Base-by-base conservation (phyloP, 2,113 vertebrate genomes). In the Manacus vitellinus region DNA sequence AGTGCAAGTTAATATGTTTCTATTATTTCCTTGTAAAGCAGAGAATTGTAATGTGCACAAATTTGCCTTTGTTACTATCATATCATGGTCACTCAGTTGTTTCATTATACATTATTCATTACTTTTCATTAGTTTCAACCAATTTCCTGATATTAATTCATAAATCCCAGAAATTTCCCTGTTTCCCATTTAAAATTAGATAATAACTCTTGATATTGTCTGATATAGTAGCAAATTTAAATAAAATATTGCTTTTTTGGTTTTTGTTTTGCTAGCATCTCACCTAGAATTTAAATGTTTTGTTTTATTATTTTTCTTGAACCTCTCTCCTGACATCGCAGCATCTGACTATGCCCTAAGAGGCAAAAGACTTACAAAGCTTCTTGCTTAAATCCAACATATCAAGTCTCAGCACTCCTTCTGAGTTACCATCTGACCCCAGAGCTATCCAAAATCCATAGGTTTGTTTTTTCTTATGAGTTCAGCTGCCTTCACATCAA, bases 81-180 rank as follows among this genome's bases (percentile, higher is more conserved):
- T 80, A 43, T 88, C 67, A 47, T n/a, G 63, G 67, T 67, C 71
- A 93, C 35, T 94, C 85, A 80, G 43, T 92, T 94, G 67, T 85
- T 93, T 92, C 90, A 71, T 90, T 82, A 83, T 94, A 55, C 81
- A 88, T 95, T 93, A 97, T 96, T 96, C 88, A 94, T 97, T 90
- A 78, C 31, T 95, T 93, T 94, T 90, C 76, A 93, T 93, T 82
- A 89, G 68, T 95, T 96, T 95, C 79, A 95, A 86, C 33, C 43
- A 88, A 92, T 95, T 94, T 96, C 90, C 85, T 94, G 72, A 75
- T 86, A 94, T 86, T 95, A 95, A 85, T 95, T 92, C 88, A 94
- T 59, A 95, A 90, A 96, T 88, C 55, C 63, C 67, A 85, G 90
- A 94, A 73, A 51, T 90, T 92, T 68, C 39, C 25, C 62, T 77